Evolutionary conservation across 2,797 vertebrate species (phyloP).

Genomic region (Leptodactylus fallax): DNA sequence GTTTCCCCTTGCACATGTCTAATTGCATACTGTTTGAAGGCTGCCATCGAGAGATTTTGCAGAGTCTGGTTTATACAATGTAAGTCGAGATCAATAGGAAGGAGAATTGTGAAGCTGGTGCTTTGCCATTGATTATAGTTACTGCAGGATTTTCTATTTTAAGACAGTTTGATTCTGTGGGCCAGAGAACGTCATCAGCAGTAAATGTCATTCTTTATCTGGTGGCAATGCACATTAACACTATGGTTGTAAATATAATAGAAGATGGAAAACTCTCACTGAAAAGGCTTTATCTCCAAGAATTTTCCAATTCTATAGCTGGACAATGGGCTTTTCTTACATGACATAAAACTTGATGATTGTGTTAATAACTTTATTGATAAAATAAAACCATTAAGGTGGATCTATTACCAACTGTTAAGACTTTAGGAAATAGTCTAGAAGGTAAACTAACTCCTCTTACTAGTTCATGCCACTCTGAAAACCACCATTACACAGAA

Average conservation of each 20-base stretch:
- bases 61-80: slow-evolving; percentile 44
- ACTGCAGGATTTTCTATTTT: slow-evolving; percentile 53
- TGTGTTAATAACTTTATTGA: too few species aligned
- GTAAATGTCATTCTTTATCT: slow-evolving; percentile 42
- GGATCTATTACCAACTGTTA: too few species aligned
- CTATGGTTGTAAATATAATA: background rate
- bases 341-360: background rate
- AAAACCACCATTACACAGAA: background rate
- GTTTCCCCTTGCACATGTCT: slow-evolving; percentile 57
- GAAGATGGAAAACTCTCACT: background rate
- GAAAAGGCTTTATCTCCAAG: background rate
- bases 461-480: background rate
- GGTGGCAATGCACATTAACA: slow-evolving; percentile 37
- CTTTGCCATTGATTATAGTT: slow-evolving; percentile 53
- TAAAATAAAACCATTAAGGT: too few species aligned
- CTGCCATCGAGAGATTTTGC: slow-evolving; percentile 41
- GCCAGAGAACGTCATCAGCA: slow-evolving; percentile 35
- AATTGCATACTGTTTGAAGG: slow-evolving; percentile 56
- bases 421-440: too few species aligned
- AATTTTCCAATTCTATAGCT: background rate
- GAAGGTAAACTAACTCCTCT: background rate
- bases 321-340: background rate
- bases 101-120: slow-evolving; percentile 42
- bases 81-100: slow-evolving; percentile 53
- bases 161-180: slow-evolving; percentile 40